phyloP scores from a whole-genome alignment of 2,797 vertebrate genomes.

The Manis javanica region DNA sequence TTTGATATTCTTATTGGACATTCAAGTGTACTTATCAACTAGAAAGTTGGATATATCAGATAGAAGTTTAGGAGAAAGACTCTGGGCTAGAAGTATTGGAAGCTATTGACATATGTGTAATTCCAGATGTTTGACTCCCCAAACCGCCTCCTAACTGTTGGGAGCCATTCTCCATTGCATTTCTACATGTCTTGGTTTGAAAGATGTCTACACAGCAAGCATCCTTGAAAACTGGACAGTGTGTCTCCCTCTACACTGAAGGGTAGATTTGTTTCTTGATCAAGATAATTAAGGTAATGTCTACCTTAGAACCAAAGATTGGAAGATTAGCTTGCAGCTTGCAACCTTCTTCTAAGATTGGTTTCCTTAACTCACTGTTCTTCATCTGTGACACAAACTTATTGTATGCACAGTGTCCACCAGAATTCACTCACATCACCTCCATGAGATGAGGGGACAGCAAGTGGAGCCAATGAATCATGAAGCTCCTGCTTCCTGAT shows the following conservation, averaged over 20 bases:
- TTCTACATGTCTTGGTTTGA: neutral
- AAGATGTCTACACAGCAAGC: neutral
- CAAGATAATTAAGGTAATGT: neutral
- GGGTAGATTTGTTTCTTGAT: neutral
- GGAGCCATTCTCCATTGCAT: neutral
- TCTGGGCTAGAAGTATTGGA: neutral
- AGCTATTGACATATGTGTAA: neutral
- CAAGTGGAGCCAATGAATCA: neutral
- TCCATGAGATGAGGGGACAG: neutral
- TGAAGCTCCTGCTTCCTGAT: neutral
- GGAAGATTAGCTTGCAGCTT: neutral
- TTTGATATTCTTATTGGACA: neutral
- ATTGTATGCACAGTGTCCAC: rapidly evolving
- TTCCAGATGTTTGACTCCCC: neutral
- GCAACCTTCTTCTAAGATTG: neutral
- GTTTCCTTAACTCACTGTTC: neutral
- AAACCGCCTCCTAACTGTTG: neutral
- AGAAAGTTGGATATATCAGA: neutral
- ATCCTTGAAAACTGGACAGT: neutral
- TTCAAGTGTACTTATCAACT: neutral
- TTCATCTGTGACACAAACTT: neutral
- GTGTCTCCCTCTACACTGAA: neutral
- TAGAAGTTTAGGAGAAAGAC: neutral
- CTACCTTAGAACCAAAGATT: neutral
- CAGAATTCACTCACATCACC: neutral